These are phyloP conservation scores for Drosophila sulfurigaster DNA, from an alignment of 1,140 invertebrate species.

Conservation along the genomic window DNA sequence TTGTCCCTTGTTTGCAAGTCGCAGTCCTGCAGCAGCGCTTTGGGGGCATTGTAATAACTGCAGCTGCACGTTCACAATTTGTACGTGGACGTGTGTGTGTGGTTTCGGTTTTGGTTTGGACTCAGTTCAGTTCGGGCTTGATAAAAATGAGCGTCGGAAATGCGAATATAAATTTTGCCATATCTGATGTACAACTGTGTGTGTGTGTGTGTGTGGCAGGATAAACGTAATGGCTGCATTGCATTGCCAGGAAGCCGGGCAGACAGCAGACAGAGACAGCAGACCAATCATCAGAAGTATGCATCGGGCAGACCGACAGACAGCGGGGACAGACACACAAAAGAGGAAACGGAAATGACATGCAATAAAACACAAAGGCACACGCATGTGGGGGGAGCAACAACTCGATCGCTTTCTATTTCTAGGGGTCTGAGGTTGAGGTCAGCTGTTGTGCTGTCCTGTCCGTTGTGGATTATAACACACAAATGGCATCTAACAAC, in stretches of 20 bases:
- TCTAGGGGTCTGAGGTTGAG: not conserved
- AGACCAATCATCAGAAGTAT: constrained; percentile 82
- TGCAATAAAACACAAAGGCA: constrained; percentile 84
- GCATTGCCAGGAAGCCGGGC: constrained; percentile 66
- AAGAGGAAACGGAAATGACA: constrained; percentile 82
- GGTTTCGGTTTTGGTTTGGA: constrained; percentile 32
- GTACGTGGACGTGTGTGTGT: constrained; percentile 48
- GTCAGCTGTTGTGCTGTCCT: constrained; percentile 7
- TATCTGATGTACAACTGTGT: constrained; percentile 79
- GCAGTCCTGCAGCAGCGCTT: not conserved
- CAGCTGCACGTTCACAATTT: constrained; percentile 77
- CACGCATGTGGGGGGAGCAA: constrained; percentile 39
- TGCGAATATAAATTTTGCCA: constrained; percentile 81
- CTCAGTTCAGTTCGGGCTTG: constrained; percentile 54
- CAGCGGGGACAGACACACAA: not conserved
- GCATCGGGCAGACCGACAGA: constrained; percentile 37
- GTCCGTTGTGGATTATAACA: constrained; percentile 69
- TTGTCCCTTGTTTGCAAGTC: constrained; percentile 49
- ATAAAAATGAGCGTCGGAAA: constrained; percentile 82
- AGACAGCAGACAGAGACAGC: constrained; percentile 54
- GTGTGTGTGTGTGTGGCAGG: constrained; percentile 56
- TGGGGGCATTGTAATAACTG: constrained; percentile 56
- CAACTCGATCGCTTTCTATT: not conserved
- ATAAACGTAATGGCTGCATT: constrained; percentile 74
- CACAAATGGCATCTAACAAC: constrained; percentile 78